phyloP scores from a whole-genome alignment of 2,113 vertebrate species.

The Piprites chloris region DNA sequence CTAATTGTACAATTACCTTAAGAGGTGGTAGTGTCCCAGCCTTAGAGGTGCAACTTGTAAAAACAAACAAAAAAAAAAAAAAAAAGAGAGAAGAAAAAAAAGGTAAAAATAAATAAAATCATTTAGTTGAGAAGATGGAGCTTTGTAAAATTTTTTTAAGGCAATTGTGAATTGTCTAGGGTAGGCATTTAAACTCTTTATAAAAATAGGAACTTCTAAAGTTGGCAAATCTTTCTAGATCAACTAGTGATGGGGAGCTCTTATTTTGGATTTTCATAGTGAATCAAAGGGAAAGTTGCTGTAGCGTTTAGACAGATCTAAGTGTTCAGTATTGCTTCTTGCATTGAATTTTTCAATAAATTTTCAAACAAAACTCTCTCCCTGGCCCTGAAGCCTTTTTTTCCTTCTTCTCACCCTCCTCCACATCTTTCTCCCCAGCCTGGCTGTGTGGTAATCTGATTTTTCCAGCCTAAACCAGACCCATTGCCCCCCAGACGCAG shows the following conservation, averaged over 20 bases:
- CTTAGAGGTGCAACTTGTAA: conserved; percentile 4
- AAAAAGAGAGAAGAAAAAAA: background rate
- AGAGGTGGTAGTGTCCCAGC: conserved; percentile 18
- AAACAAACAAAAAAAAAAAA: background rate
- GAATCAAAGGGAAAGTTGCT: conserved; percentile 57
- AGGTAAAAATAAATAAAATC: background rate
- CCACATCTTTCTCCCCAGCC: background rate
- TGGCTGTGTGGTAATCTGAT: too few species aligned
- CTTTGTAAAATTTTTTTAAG: conserved; percentile 69
- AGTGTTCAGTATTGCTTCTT: conserved; percentile 76
- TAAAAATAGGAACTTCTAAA: conserved; percentile 59
- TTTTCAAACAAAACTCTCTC: conserved; percentile 40
- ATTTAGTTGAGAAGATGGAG: conserved; percentile 71
- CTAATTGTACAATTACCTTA: conserved; percentile 10
- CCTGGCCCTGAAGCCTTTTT: background rate
- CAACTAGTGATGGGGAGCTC: conserved; percentile 47
- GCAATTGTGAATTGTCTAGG: conserved; percentile 69
- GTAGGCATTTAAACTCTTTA: conserved; percentile 67
- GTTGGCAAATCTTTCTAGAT: conserved; percentile 48
- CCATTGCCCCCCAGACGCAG: background rate
- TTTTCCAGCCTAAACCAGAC: background rate
- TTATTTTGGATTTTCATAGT: conserved; percentile 66
- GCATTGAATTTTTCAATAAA: conserved; percentile 83
- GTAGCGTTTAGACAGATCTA: conserved; percentile 64
- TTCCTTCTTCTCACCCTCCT: background rate